Conservation (phyloP, 2,888 invertebrate species). For the Desoria tigrina region DNA sequence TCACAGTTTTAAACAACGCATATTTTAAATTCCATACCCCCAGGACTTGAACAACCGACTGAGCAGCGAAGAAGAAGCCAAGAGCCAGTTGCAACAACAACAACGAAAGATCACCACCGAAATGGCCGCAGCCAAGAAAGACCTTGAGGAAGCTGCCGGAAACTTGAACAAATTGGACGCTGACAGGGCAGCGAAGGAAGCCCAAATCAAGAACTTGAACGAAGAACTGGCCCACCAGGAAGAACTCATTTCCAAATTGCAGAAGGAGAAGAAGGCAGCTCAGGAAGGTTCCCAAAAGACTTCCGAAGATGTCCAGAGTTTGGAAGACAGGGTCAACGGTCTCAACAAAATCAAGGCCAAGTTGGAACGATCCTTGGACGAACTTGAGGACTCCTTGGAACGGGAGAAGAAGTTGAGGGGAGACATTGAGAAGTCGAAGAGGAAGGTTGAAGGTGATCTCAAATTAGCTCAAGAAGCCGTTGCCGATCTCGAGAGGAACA, state of each 20-base stretch:
- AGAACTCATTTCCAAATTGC: constrained; percentile 61
- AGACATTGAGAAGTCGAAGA: constrained; percentile 64
- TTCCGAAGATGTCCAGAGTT: constrained; percentile 58
- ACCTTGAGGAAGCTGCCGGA: constrained; percentile 46
- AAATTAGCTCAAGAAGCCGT: constrained; percentile 57
- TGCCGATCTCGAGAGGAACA: constrained; percentile 59
- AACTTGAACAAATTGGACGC: constrained; percentile 55
- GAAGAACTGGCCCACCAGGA: constrained; percentile 64
- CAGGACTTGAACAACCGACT: constrained; percentile 61
- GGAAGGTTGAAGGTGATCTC: constrained; percentile 64
- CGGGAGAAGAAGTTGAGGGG: constrained; percentile 22
- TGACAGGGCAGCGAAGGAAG: constrained; percentile 60
- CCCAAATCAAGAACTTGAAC: constrained; percentile 59
- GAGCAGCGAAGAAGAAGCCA: constrained; percentile 61
- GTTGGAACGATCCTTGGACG: constrained; percentile 17
- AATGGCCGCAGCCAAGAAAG: constrained; percentile 59
- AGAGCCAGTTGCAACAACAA: constrained; percentile 58
- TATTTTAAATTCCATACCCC: too few relatives aligned
- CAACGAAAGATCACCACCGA: constrained; percentile 61
- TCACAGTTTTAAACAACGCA: too few relatives aligned
- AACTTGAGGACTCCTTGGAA: constrained; percentile 21
- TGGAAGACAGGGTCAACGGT: constrained; percentile 58
- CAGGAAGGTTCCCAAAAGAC: constrained; percentile 19
- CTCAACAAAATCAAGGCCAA: constrained; percentile 21
- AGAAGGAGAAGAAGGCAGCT: constrained; percentile 62